Evolutionary conservation across 2,888 invertebrate species (phyloP).

Genomic region (Allolobophora icterica): DNA sequence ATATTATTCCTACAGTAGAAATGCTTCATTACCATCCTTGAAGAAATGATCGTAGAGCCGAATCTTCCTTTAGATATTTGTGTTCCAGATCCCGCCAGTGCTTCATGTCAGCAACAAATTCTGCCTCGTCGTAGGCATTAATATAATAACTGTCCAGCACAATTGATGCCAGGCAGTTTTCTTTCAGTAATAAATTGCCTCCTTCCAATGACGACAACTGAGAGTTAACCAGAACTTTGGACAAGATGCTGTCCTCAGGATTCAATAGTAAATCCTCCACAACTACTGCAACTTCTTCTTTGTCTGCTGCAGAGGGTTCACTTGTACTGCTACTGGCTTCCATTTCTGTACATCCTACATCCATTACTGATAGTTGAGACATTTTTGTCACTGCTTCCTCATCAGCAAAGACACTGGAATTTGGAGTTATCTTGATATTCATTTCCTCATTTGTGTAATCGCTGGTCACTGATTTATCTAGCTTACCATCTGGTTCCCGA

Average conservation of each 20-base stretch:
- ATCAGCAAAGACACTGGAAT: neutral
- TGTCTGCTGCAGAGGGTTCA: neutral
- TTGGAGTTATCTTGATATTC: neutral
- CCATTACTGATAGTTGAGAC: neutral
- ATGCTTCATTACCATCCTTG: neutral
- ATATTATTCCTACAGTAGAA: neutral
- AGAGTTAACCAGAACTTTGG: neutral
- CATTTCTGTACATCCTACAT: neutral
- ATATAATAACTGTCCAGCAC: neutral
- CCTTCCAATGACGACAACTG: neutral
- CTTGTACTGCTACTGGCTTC: neutral
- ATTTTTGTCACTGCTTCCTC: neutral
- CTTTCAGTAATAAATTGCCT: conserved; percentile 17
- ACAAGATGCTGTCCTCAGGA: conserved; percentile 2
- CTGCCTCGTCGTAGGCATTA: conserved; percentile 2
- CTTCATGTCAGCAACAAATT: conserved; percentile 2
- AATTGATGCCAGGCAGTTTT: conserved; percentile 3
- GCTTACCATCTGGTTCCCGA: neutral
- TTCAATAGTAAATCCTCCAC: neutral
- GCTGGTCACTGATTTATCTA: neutral
- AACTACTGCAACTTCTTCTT: neutral
- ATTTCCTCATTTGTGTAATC: neutral
- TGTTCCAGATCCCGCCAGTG: neutral
- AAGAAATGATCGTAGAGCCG: conserved; percentile 17
- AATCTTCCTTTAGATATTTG: conserved; percentile 9